phyloP scores from a whole-genome alignment of 2,797 vertebrate species.

The Gallinago stenura region DNA sequence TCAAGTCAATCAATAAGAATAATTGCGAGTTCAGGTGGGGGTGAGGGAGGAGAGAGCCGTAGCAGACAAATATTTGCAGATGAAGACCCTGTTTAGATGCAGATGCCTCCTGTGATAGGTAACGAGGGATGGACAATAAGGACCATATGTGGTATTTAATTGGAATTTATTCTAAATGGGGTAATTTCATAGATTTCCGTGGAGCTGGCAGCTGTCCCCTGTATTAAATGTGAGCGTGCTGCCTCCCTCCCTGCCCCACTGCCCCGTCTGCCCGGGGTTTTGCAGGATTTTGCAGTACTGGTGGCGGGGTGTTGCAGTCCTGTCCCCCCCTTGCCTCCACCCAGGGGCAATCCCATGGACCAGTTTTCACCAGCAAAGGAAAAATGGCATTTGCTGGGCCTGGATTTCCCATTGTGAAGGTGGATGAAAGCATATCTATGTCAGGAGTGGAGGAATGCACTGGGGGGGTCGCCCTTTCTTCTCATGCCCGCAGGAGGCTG shows the following conservation, averaged over 20 bases:
- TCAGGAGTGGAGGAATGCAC: background rate
- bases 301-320: fast-evolving
- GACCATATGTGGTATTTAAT: slow-evolving; percentile 33
- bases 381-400: background rate
- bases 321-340: fast-evolving
- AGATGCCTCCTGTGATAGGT: slow-evolving; percentile 2
- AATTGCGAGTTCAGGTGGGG: slow-evolving; percentile 25
- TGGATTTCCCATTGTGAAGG: background rate
- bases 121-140: background rate
- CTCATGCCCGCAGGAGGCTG: background rate
- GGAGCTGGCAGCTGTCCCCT: background rate
- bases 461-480: background rate
- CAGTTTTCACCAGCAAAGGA: background rate
- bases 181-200: slow-evolving; percentile 14
- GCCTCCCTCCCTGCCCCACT: background rate
- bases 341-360: background rate
- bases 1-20: slow-evolving; percentile 57
- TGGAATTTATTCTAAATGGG: slow-evolving; percentile 26
- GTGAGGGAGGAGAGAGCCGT: slow-evolving; percentile 17
- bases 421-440: background rate
- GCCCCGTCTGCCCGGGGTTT: background rate
- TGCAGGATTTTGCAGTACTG: background rate
- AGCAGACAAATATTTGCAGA: slow-evolving; percentile 12
- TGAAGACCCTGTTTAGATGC: slow-evolving; percentile 35
- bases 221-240: background rate